Percentiles rank a stretch among this genome's conserved stretches.
phyloP scores from a whole-genome alignment of 2,113 vertebrate species.

The Entelurus aequoreus region DNA sequence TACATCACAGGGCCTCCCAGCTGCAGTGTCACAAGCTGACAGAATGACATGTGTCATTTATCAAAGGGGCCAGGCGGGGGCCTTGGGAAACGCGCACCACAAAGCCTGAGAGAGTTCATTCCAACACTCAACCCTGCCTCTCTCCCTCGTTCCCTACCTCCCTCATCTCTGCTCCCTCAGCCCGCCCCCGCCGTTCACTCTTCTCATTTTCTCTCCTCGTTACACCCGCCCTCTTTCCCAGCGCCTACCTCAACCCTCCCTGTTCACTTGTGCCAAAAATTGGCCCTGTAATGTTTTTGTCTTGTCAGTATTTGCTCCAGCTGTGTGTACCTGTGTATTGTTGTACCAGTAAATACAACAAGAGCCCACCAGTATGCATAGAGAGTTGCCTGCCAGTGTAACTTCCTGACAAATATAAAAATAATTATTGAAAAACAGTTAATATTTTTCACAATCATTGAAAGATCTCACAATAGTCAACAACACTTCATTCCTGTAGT shows the following conservation, averaged over 20 bases:
- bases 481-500: not conserved
- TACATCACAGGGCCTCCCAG: constrained; percentile 98
- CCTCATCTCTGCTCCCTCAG: constrained; percentile 67
- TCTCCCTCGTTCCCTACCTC: constrained; percentile 46
- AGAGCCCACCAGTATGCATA: not conserved
- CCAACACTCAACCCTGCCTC: constrained; percentile 79
- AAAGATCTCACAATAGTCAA: not conserved
- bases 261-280: constrained; percentile 86
- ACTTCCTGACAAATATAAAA: not conserved
- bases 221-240: constrained; percentile 55
- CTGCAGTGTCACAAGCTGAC: constrained; percentile 99
- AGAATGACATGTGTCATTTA: constrained; percentile 99
- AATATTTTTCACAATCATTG: not conserved
- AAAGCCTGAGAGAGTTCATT: constrained; percentile 99
- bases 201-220: constrained; percentile 75
- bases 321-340: constrained; percentile 14
- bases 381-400: not conserved
- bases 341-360: not conserved
- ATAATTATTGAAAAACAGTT: not conserved
- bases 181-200: constrained; percentile 70
- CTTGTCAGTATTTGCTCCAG: constrained; percentile 61
- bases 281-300: constrained; percentile 84
- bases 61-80: constrained; percentile 99
- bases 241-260: constrained; percentile 70
- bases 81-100: constrained; percentile 98